A percentile compares a stretch with the other conserved stretches of the same genome.
Evolutionary conservation across 2,888 invertebrate species (phyloP).

Genomic region (Monopis laevigella): DNA sequence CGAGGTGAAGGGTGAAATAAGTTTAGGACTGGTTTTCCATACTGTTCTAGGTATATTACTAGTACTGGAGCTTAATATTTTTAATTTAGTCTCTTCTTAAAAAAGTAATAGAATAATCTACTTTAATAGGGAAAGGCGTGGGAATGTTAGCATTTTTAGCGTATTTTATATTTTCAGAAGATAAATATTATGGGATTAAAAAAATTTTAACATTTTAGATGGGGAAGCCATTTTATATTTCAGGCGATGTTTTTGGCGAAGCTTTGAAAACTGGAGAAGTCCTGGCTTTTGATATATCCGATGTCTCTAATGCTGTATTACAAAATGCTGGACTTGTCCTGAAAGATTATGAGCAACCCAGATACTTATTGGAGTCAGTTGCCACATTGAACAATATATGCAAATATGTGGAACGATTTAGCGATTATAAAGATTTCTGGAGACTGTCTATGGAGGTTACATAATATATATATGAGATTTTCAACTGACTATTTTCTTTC

Average conservation of each 20-base stretch:
- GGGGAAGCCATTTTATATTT: constrained; percentile 42
- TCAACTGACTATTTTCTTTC: too few relatives aligned
- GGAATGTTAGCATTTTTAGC: too few relatives aligned
- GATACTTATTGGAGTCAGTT: constrained; percentile 26
- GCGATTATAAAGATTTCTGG: constrained; percentile 28
- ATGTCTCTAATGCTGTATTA: constrained; percentile 37
- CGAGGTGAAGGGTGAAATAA: too few relatives aligned
- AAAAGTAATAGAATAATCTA: too few relatives aligned
- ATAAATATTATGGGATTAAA: too few relatives aligned
- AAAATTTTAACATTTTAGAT: constrained; percentile 26
- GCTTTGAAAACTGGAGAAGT: constrained; percentile 25
- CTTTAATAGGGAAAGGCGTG: too few relatives aligned
- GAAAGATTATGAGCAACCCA: constrained; percentile 24
- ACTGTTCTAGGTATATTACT: too few relatives aligned
- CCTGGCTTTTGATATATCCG: constrained; percentile 29
- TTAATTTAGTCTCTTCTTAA: too few relatives aligned
- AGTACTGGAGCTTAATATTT: too few relatives aligned
- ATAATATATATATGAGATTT: too few relatives aligned
- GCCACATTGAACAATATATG: constrained; percentile 33
- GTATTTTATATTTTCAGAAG: too few relatives aligned
- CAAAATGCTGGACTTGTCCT: constrained; percentile 44
- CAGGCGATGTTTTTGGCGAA: constrained; percentile 33
- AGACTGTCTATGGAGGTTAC: constrained; percentile 29
- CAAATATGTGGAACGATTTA: constrained; percentile 33
- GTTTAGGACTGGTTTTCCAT: too few relatives aligned